Percentiles rank a stretch among this genome's conserved stretches.
phyloP scores from a whole-genome alignment of 2,888 invertebrate genomes.

The Dicyrtoma fusca region DNA sequence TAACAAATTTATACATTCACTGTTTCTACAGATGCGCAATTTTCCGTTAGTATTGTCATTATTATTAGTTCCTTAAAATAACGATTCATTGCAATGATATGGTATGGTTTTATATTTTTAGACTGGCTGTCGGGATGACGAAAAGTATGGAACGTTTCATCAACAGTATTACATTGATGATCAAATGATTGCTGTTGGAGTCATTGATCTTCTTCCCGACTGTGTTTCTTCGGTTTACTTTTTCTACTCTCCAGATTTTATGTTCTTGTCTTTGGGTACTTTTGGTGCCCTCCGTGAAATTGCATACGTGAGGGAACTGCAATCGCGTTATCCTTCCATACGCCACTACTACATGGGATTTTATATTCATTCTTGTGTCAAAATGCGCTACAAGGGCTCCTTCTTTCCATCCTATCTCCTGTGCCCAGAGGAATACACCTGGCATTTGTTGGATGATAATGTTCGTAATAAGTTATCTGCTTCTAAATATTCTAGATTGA shows the following conservation, averaged over 20 bases:
- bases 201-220: conserved; percentile 89
- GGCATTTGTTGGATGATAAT: conserved; percentile 66
- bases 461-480: conserved; percentile 73
- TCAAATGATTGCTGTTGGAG: conserved; percentile 91
- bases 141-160: conserved; percentile 87
- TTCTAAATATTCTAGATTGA: conserved; percentile 74
- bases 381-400: conserved; percentile 97
- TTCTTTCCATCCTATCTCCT: conserved; percentile 83
- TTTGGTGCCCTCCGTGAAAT: conserved; percentile 92
- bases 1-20: too few species aligned
- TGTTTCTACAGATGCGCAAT: too few species aligned
- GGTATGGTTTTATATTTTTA: too few species aligned
- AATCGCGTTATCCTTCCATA: conserved; percentile 66
- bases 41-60: too few species aligned
- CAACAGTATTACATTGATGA: conserved; percentile 95
- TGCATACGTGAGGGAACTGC: conserved; percentile 73
- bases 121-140: not conserved
- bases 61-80: too few species aligned
- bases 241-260: conserved; percentile 94
- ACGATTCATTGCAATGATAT: too few species aligned
- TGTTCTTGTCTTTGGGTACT: conserved; percentile 85
- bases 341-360: conserved; percentile 97
- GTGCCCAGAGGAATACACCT: conserved; percentile 89
- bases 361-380: conserved; percentile 94
- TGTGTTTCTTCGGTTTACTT: conserved; percentile 98